Percentiles rank a stretch among this genome's conserved stretches.
Conservation (phyloP, 2,113 vertebrate species). For the Rhinolophus sinicus region DNA sequence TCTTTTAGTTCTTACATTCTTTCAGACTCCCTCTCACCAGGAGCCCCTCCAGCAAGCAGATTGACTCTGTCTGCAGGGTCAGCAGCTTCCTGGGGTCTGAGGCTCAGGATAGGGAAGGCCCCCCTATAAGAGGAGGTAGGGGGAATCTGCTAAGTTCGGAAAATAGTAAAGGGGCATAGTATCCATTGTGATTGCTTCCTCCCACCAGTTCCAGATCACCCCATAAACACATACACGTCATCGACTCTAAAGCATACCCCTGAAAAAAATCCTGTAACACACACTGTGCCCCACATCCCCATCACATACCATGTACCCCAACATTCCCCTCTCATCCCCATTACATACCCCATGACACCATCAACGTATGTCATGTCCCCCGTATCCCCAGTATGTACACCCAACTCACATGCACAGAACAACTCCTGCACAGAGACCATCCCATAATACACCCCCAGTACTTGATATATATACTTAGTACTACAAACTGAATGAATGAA, state of each 20-base stretch:
- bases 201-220: neutral
- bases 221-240: neutral
- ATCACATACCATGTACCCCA: rapidly evolving
- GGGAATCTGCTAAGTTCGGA: neutral
- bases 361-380: neutral
- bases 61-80: neutral
- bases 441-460: neutral
- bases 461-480: neutral
- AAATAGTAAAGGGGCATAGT: neutral
- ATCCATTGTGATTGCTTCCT: neutral
- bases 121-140: neutral
- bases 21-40: neutral
- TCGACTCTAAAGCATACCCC: neutral
- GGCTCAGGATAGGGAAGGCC: neutral
- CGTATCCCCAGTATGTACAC: too few species aligned
- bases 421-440: neutral
- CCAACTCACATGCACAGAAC: neutral
- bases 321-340: neutral
- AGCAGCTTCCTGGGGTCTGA: neutral
- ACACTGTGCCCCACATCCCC: too few species aligned
- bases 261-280: neutral
- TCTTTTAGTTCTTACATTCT: neutral
- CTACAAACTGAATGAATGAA: neutral
- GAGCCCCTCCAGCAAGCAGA: neutral
- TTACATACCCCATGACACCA: rapidly evolving